Evolutionary conservation across 1,140 invertebrate genomes (phyloP).

Genomic region (Thalassaphorura encarpata): DNA sequence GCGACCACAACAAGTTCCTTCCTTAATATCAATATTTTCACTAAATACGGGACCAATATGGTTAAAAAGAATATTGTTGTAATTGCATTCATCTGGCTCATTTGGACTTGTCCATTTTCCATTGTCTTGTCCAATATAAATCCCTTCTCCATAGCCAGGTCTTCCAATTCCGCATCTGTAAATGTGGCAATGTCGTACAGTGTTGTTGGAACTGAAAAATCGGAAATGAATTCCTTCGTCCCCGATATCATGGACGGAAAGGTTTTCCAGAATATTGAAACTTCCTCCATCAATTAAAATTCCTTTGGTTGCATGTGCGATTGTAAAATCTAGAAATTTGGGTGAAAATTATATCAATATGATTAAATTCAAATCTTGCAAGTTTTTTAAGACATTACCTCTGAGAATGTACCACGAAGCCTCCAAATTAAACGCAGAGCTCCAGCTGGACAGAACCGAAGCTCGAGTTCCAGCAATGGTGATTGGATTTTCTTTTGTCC

Average conservation of each 20-base stretch:
- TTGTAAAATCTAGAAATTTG: conserved; percentile 15
- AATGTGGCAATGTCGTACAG: conserved; percentile 10
- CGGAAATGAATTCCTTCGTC: conserved; percentile 28
- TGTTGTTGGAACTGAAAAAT: conserved; percentile 23
- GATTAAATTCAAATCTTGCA: too few relatives aligned
- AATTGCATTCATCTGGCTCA: conserved; percentile 19
- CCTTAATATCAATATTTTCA: conserved; percentile 28
- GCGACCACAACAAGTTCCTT: conserved; percentile 23
- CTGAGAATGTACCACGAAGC: conserved; percentile 11
- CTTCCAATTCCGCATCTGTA: conserved; percentile 16
- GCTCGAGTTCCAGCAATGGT: conserved; percentile 8
- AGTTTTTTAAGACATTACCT: background rate
- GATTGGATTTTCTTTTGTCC: conserved; percentile 8
- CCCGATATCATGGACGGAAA: conserved; percentile 13
- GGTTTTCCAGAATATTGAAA: conserved; percentile 17
- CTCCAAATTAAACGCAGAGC: conserved; percentile 18
- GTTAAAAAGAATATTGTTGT: conserved; percentile 21
- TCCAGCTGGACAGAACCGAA: conserved; percentile 12
- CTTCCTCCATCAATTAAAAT: conserved; percentile 18
- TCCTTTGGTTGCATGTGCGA: conserved; percentile 18
- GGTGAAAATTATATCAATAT: background rate
- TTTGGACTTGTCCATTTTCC: conserved; percentile 17
- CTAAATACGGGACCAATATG: conserved; percentile 21
- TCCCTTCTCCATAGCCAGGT: conserved; percentile 27
- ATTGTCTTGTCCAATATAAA: conserved; percentile 25